Base-by-base conservation (phyloP, 2,888 invertebrate genomes). In the Patella ulyssiponensis region DNA sequence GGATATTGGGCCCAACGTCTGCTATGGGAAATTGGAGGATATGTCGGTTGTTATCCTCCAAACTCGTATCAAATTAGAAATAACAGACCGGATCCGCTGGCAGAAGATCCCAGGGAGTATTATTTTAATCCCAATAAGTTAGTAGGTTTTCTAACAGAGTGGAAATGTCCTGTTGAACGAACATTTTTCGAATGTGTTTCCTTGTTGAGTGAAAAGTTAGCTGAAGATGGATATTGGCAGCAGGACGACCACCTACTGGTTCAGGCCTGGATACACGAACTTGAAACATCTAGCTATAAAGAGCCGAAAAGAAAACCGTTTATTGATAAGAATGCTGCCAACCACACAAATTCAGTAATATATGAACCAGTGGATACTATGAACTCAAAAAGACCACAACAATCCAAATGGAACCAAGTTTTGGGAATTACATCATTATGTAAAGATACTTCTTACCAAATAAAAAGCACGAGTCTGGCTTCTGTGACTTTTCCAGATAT, bases 1-100 rank as follows among this genome's bases (percentile, higher is more conserved):
- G 80, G 87, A 2, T 89, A 87, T 77, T 88, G 84, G 84, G 84
- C 86, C 1, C 86, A 88, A 76, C 75, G 83, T 54, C 80, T 89
- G 7, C 54, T 89, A 53, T 84, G 85, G 83, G 78, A 86, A 44
- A 77, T 84, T 1, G 86, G 84, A 2, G 83, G 81, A 2, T 74
- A 79, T 54, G 64, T 88, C 14, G 86, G 81, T 12, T 88, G 86
- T 77, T 83, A 77, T 27, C 79, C 85, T 17, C 83, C 86, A 7
- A 85, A 81, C 54, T 78, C 78, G 5, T 75, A 78, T 27, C 88
- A 88, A 56, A 54, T 76, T 17, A 53, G 87, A 17, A 85, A 85
- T 70, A 72, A 77, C 9, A 87, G 86, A 75, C 74, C 80, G 20
- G 80, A 86, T 27, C 86, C 88, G 76, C 73, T 73, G n/a, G 79